phyloP scores from a whole-genome alignment of 2,888 invertebrate species.

The Nemapogon koenigi region DNA sequence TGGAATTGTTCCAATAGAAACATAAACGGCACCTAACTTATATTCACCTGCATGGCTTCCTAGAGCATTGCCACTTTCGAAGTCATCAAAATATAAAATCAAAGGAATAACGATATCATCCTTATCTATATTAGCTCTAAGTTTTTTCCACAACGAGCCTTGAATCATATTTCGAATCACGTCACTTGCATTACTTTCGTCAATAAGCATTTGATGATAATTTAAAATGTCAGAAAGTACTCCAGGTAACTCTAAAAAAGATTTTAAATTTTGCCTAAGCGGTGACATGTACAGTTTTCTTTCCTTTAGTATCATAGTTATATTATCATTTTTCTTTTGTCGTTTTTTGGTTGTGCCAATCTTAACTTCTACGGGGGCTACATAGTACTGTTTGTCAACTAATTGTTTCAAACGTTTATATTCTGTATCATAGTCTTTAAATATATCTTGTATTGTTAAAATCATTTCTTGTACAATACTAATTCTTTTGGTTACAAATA shows the following conservation, averaged over 20 bases:
- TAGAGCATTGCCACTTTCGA: slow-evolving; percentile 6
- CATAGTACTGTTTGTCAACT: too few species aligned
- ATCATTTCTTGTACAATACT: too few species aligned
- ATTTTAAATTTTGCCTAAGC: not conserved
- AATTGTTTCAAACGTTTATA: too few species aligned
- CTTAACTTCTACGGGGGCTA: too few species aligned
- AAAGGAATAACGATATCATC: not conserved
- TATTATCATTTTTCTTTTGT: not conserved
- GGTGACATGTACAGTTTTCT: not conserved
- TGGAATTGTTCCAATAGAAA: slow-evolving; percentile 1
- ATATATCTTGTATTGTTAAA: too few species aligned
- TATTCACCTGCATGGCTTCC: slow-evolving; percentile 9
- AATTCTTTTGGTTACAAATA: too few species aligned
- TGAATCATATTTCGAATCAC: slow-evolving; percentile 7
- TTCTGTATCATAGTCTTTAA: too few species aligned
- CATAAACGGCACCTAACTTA: slow-evolving; percentile 7
- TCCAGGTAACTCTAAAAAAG: not conserved
- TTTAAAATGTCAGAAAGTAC: not conserved
- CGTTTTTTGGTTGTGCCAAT: not conserved
- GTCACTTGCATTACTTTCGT: not conserved
- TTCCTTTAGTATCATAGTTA: not conserved
- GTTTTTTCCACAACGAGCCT: slow-evolving; percentile 10
- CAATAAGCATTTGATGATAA: not conserved
- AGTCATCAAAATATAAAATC: slow-evolving; percentile 7
- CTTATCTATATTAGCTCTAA: slow-evolving; percentile 1